phyloP scores from a whole-genome alignment of 2,888 invertebrate genomes.

The Caradrina kadenii region DNA sequence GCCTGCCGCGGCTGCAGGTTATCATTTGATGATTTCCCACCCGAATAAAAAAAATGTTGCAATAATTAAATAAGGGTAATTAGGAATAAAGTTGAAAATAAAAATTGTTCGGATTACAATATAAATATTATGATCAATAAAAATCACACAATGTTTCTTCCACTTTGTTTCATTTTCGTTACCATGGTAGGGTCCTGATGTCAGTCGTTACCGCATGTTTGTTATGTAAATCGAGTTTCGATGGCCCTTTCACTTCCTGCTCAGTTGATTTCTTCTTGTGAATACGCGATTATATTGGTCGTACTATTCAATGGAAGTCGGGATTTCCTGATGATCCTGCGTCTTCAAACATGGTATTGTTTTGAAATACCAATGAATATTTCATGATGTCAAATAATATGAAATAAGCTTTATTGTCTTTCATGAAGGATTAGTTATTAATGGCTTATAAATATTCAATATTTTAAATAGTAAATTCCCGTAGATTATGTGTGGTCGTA shows the following conservation, averaged over 20 bases:
- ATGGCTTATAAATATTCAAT: constrained; percentile 20
- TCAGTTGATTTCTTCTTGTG: constrained; percentile 62
- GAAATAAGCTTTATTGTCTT: constrained; percentile 32
- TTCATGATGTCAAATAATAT: constrained; percentile 35
- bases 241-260: constrained; percentile 67
- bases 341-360: constrained; percentile 26
- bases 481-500: constrained; percentile 5
- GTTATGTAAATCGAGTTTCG: constrained; percentile 73
- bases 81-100: too few species aligned
- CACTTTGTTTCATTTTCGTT: constrained; percentile 20
- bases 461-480: not conserved
- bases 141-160: not conserved
- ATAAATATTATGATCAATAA: not conserved
- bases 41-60: too few species aligned
- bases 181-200: constrained; percentile 41
- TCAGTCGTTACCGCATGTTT: constrained; percentile 70
- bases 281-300: constrained; percentile 65
- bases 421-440: not conserved
- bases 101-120: too few species aligned
- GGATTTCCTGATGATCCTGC: constrained; percentile 23
- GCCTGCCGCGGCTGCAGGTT: too few species aligned
- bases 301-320: constrained; percentile 37
- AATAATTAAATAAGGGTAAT: too few species aligned
- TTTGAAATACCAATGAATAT: constrained; percentile 44
- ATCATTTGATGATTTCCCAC: too few species aligned